Conservation (phyloP, 2,113 vertebrate genomes). For the Orthonyx spaldingii region DNA sequence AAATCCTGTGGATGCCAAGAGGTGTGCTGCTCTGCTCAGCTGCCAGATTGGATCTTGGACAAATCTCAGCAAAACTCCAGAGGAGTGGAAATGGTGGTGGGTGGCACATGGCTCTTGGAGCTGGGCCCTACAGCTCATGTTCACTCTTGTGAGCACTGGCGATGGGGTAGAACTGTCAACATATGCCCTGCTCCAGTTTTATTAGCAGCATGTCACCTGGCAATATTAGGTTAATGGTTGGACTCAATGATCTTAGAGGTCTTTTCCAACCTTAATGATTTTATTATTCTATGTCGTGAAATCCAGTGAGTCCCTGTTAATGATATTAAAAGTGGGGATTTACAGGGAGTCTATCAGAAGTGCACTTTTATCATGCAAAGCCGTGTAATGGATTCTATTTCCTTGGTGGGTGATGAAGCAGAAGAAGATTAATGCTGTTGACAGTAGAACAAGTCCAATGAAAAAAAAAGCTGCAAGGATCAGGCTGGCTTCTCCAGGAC, state of each 20-base stretch:
- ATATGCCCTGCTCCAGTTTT: not conserved
- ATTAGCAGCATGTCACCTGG: not conserved
- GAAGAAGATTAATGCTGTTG: not conserved
- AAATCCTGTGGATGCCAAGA: not conserved
- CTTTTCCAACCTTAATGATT: not conserved
- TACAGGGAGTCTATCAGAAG: constrained; percentile 62
- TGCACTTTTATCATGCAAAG: constrained; percentile 53
- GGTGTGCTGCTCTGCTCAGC: not conserved
- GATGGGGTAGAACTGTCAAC: not conserved
- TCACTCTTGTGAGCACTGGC: not conserved
- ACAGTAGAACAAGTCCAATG: constrained; percentile 63
- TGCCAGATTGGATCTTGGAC: not conserved
- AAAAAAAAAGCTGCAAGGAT: constrained; percentile 57
- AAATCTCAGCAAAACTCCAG: not conserved
- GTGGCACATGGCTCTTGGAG: not conserved
- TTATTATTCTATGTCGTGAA: not conserved
- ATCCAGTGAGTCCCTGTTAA: not conserved
- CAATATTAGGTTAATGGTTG: not conserved
- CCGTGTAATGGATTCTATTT: constrained; percentile 51
- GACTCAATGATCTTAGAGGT: not conserved
- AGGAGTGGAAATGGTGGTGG: not conserved
- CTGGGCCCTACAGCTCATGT: not conserved
- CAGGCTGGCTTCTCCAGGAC: constrained; percentile 47
- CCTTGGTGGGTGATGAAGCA: constrained; percentile 8
- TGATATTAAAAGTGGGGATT: not conserved